phyloP scores from a whole-genome alignment of 2,113 vertebrate genomes.

The Asarcornis scutulata region DNA sequence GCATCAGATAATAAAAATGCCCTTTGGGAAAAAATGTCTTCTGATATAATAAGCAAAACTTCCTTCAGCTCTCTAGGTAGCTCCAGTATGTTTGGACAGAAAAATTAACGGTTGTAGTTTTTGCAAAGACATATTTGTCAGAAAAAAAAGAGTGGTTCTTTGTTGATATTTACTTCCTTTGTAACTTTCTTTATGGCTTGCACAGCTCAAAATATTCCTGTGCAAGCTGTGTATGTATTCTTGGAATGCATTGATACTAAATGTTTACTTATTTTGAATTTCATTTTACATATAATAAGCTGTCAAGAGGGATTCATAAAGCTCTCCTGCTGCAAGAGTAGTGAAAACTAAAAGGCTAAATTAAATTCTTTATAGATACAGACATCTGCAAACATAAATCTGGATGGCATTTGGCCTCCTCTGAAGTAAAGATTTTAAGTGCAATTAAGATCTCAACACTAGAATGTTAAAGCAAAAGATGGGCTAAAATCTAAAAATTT shows the following conservation, averaged over 20 bases:
- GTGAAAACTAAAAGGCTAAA: neutral
- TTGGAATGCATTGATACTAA: constrained; percentile 33
- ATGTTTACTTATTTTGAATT: constrained; percentile 49
- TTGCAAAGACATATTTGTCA: neutral
- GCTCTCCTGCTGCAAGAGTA: neutral
- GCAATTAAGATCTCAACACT: neutral
- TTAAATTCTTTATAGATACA: neutral
- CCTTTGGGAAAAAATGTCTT: neutral
- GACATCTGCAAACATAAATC: neutral
- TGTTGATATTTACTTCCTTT: constrained; percentile 5
- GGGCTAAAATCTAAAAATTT: neutral
- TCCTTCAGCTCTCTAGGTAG: neutral
- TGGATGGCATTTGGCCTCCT: neutral
- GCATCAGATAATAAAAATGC: neutral
- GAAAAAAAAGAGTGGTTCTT: neutral
- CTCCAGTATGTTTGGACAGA: neutral
- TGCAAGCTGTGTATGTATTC: neutral
- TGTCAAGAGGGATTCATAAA: neutral
- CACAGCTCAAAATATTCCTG: neutral
- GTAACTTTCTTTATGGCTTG: neutral
- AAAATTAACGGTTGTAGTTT: neutral
- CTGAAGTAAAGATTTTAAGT: neutral
- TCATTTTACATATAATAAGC: constrained; percentile 30
- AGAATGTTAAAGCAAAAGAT: neutral
- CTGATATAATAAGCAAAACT: neutral